phyloP scores from a whole-genome alignment of 2,113 vertebrate genomes.

The Hemibagrus wyckioides region DNA sequence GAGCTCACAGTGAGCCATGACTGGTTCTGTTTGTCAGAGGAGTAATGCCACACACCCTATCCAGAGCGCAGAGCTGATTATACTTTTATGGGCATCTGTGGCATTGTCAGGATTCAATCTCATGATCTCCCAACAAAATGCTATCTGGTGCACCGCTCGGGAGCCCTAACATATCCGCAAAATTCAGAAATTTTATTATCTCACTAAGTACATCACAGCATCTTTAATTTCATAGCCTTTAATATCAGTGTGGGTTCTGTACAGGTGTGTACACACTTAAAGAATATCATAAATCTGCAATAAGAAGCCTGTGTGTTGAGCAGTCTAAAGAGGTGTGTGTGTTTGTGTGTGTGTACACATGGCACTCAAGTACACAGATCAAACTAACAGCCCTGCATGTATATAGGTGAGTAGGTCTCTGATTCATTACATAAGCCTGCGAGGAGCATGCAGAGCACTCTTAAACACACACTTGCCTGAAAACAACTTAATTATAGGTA shows the following conservation, averaged over 20 bases:
- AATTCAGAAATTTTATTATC: not conserved
- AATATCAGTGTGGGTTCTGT: not conserved
- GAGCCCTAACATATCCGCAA: not conserved
- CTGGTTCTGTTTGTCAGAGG: not conserved
- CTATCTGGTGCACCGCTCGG: not conserved
- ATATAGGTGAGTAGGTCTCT: not conserved
- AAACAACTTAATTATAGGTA: conserved; percentile 37
- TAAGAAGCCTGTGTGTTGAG: not conserved
- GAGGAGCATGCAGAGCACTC: not conserved
- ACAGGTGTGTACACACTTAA: not conserved
- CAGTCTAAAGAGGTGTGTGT: not conserved
- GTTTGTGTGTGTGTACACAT: not conserved
- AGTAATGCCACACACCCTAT: not conserved
- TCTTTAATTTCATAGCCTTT: not conserved
- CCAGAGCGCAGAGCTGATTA: not conserved
- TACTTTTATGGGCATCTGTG: not conserved
- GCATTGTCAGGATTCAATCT: not conserved
- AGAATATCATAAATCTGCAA: not conserved
- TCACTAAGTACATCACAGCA: not conserved
- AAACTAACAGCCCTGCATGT: not conserved
- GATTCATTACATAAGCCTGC: not conserved
- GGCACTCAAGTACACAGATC: not conserved
- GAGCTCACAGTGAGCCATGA: not conserved
- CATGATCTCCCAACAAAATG: not conserved
- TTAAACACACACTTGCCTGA: not conserved